A percentile compares a stretch with the other conserved stretches of the same genome.
These are phyloP conservation scores for Platyscapa corneri DNA, from an alignment of 1,140 invertebrate genomes.

Conservation along the genomic window DNA sequence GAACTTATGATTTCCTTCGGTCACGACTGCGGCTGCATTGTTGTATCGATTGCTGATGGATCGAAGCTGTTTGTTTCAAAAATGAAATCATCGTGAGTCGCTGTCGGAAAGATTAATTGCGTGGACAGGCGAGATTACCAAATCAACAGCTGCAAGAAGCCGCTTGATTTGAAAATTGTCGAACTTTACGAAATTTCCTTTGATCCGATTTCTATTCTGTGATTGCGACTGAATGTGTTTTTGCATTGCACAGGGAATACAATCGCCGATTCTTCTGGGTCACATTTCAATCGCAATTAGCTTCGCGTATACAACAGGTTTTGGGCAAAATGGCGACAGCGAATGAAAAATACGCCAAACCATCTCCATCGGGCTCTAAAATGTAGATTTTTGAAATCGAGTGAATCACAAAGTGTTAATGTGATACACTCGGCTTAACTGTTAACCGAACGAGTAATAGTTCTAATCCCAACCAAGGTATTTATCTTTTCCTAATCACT, in stretches of 20 bases:
- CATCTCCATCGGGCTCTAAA: background rate
- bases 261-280: background rate
- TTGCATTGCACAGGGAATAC: background rate
- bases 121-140: background rate
- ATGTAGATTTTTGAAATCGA: background rate
- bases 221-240: no score
- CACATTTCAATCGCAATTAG: no score
- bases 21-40: constrained; percentile 17
- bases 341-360: no score
- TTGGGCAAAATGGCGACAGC: no score
- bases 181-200: background rate
- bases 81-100: constrained; percentile 11
- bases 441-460: background rate
- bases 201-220: background rate
- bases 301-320: no score
- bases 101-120: background rate
- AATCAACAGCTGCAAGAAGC: background rate
- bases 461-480: background rate
- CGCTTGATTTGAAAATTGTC: background rate
- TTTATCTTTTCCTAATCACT: background rate
- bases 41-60: background rate
- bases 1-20: background rate
- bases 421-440: background rate
- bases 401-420: background rate
- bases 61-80: background rate